These are phyloP conservation scores for Trissolcus brochymenae DNA, from an alignment of 2,888 invertebrate species.

Conservation along the genomic window DNA sequence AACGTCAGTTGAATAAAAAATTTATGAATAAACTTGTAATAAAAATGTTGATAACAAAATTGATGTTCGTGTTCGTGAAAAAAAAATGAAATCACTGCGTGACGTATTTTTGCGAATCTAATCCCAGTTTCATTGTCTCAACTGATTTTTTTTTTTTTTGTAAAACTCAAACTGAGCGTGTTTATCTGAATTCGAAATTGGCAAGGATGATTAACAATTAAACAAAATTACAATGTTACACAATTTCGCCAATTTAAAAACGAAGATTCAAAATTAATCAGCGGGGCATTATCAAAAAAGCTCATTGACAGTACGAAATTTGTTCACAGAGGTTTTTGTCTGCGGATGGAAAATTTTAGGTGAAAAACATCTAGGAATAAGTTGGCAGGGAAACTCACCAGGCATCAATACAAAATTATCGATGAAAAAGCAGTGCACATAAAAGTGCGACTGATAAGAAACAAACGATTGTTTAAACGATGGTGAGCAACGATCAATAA, in stretches of 20 bases:
- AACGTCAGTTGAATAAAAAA: too few species aligned
- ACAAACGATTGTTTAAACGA: constrained; percentile 4
- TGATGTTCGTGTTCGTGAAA: too few species aligned
- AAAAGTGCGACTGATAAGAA: background rate
- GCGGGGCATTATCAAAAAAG: background rate
- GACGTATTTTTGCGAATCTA: too few species aligned
- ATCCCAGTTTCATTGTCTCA: too few species aligned
- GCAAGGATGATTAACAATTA: background rate
- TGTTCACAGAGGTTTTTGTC: background rate
- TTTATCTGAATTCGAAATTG: background rate
- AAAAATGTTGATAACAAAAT: too few species aligned
- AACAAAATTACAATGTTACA: too few species aligned
- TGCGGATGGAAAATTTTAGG: background rate
- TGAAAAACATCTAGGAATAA: constrained; percentile 4
- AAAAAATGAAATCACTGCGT: too few species aligned
- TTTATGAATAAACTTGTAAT: too few species aligned
- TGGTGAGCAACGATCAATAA: constrained; percentile 6
- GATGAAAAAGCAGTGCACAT: constrained; percentile 1
- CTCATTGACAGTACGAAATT: background rate
- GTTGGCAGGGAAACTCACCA: background rate
- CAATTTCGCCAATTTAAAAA: background rate
- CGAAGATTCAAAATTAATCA: background rate
- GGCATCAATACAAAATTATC: constrained; percentile 1
- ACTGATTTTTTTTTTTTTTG: too few species aligned
- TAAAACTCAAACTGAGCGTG: background rate